These are phyloP conservation scores for Eutrigla gurnardus DNA, from an alignment of 2,797 vertebrate species.

Conservation along the genomic window DNA sequence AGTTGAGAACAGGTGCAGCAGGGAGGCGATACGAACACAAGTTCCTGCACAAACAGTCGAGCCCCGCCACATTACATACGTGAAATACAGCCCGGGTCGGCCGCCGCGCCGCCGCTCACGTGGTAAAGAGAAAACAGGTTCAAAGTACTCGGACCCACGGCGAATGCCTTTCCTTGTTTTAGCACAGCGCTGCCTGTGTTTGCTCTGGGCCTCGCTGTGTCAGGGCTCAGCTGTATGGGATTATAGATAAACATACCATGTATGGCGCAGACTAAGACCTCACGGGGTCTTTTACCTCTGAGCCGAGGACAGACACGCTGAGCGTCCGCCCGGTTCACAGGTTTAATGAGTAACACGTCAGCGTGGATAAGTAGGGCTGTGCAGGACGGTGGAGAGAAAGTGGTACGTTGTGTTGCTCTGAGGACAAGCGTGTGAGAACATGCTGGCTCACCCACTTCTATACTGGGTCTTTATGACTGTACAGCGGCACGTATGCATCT, in stretches of 20 bases:
- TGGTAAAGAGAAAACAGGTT: constrained; percentile 16
- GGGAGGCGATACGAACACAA: constrained; percentile 47
- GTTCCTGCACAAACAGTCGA: constrained; percentile 41
- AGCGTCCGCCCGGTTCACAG: constrained; percentile 34
- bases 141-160: constrained; percentile 23
- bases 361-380: constrained; percentile 34
- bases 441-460: constrained; percentile 18
- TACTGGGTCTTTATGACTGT: constrained; percentile 32
- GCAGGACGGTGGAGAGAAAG: constrained; percentile 40
- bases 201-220: background rate
- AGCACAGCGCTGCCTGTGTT: constrained; percentile 2
- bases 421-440: constrained; percentile 34
- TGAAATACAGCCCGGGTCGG: constrained; percentile 29
- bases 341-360: constrained; percentile 60
- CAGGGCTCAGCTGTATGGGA: constrained; percentile 38
- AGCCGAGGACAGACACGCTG: constrained; percentile 39
- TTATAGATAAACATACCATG: constrained; percentile 53
- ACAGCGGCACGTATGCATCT: constrained; percentile 12
- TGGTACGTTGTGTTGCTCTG: constrained; percentile 36
- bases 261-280: constrained; percentile 31
- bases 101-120: background rate
- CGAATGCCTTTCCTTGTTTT: background rate
- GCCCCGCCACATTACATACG: constrained; percentile 26
- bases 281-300: constrained; percentile 48
- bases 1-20: constrained; percentile 73